Evolutionary conservation across 2,888 invertebrate genomes (phyloP).

Genomic region (Mythimna impura): DNA sequence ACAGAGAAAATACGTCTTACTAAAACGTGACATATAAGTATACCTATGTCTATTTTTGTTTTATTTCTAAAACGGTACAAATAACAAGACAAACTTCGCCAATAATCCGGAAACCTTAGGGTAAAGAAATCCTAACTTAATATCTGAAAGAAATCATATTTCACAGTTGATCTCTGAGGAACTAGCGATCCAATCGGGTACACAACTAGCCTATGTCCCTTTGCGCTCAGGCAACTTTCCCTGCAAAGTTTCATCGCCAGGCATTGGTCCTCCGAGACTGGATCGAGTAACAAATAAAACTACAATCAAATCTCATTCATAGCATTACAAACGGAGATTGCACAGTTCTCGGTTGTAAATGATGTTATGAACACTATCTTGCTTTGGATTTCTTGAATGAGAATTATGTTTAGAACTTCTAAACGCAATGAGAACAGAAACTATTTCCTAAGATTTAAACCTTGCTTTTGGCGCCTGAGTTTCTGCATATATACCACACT

Average conservation of each 20-base stretch:
- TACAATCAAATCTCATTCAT: conserved; percentile 62
- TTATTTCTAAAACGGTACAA: conserved; percentile 8
- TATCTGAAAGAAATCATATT: conserved; percentile 59
- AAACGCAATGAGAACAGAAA: conserved; percentile 15
- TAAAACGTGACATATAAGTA: background rate
- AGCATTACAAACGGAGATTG: conserved; percentile 55
- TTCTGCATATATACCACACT: background rate
- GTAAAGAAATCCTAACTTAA: conserved; percentile 52
- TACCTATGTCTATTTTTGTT: background rate
- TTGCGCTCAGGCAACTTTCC: conserved; percentile 55
- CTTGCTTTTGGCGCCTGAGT: background rate
- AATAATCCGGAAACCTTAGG: conserved; percentile 41
- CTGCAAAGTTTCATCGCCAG: conserved; percentile 57
- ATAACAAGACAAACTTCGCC: conserved; percentile 22
- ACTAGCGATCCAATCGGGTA: conserved; percentile 57
- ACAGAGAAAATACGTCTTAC: background rate
- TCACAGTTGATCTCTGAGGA: conserved; percentile 55
- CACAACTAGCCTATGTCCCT: conserved; percentile 61
- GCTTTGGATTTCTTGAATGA: conserved; percentile 8
- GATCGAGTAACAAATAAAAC: conserved; percentile 60
- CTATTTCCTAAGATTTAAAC: background rate
- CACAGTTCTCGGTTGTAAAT: conserved; percentile 36
- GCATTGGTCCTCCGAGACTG: conserved; percentile 48
- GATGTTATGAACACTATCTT: conserved; percentile 28
- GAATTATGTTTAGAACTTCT: conserved; percentile 11